A percentile compares a stretch with the other conserved stretches of the same genome.
Conservation (phyloP, 2,888 invertebrate species). For the Aphodius sticticus region DNA sequence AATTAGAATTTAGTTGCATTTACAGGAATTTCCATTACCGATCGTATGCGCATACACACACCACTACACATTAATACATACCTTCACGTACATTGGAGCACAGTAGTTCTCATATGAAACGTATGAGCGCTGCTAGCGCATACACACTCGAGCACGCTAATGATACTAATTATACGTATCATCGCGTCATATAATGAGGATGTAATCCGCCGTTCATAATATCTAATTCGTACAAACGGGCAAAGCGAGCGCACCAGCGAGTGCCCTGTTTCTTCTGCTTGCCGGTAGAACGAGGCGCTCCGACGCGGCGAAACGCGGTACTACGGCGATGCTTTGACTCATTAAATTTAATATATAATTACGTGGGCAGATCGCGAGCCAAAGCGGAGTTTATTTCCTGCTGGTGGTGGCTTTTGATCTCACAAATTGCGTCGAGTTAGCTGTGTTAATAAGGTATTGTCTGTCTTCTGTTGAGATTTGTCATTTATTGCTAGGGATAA, state of each 20-base stretch:
- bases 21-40: neutral
- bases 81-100: neutral
- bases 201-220: constrained; percentile 34
- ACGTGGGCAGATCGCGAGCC: neutral
- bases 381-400: neutral
- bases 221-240: constrained; percentile 21
- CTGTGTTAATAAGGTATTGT: neutral
- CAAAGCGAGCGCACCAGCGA: neutral
- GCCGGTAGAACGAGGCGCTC: neutral
- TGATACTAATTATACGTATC: constrained; percentile 34
- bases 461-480: neutral
- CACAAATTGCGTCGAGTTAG: neutral
- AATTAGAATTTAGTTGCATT: constrained; percentile 4
- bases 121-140: neutral
- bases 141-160: constrained; percentile 13
- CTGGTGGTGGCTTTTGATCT: neutral
- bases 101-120: neutral
- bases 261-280: neutral
- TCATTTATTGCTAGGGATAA: too few species aligned
- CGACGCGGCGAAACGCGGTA: neutral
- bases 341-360: neutral
- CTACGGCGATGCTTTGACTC: neutral
- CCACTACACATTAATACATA: too few species aligned
- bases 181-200: constrained; percentile 32
- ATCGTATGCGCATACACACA: neutral